Conservation (phyloP, 2,113 vertebrate species). For the Columba livia region DNA sequence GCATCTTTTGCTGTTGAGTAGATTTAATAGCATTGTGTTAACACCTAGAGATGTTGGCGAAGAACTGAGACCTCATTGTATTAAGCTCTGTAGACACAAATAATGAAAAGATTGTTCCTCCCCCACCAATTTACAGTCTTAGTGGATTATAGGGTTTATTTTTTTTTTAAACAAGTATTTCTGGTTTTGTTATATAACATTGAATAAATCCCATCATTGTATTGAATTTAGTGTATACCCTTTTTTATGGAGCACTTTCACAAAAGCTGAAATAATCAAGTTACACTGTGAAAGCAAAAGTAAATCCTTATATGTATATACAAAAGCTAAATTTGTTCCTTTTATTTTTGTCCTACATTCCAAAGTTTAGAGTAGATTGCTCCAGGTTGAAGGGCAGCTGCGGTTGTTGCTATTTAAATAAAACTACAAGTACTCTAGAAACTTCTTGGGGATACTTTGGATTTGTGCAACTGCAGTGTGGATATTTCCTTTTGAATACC, state of each 20-base stretch:
- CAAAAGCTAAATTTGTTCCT: not conserved
- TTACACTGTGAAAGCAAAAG: not conserved
- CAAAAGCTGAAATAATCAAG: not conserved
- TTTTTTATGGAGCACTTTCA: not conserved
- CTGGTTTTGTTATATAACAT: constrained; percentile 18
- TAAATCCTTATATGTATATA: not conserved
- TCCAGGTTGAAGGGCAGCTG: not conserved
- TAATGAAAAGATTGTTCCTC: constrained; percentile 58
- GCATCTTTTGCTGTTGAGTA: constrained; percentile 38
- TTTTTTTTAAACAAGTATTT: constrained; percentile 40
- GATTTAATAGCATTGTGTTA: constrained; percentile 65
- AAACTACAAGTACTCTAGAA: not conserved
- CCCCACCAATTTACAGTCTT: constrained; percentile 49
- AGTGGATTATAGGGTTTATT: constrained; percentile 52
- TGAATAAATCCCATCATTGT: constrained; percentile 30
- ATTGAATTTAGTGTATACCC: not conserved
- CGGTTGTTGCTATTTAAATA: not conserved
- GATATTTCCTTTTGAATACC: not conserved
- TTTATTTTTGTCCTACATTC: not conserved
- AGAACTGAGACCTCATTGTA: constrained; percentile 57
- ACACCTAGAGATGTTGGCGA: constrained; percentile 55
- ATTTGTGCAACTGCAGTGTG: not conserved
- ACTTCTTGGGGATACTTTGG: not conserved
- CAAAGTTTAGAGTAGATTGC: not conserved
- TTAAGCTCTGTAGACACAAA: constrained; percentile 7